Conservation (phyloP, 2,888 invertebrate species). For the Andrena praecox region DNA sequence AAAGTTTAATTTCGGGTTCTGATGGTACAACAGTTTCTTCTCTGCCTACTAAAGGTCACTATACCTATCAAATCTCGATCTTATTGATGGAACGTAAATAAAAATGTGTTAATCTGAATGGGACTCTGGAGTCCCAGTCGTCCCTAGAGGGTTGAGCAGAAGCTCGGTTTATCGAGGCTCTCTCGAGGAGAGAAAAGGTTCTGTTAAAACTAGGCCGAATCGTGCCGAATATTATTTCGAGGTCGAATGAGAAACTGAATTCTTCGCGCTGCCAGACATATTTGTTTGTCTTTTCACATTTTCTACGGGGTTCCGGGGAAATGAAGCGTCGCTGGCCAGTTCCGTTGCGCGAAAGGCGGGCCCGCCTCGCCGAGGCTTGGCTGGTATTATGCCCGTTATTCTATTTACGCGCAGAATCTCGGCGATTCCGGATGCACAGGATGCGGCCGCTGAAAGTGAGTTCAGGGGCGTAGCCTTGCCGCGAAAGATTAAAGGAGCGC, state of each 20-base stretch:
- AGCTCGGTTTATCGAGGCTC: too few species aligned
- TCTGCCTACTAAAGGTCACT: too few species aligned
- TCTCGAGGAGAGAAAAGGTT: too few species aligned
- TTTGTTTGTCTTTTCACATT: neutral
- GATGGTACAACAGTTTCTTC: too few species aligned
- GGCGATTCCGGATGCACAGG: constrained; percentile 69
- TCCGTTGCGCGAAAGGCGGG: neutral
- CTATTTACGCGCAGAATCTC: constrained; percentile 61
- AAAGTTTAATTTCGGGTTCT: too few species aligned
- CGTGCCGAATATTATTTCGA: neutral
- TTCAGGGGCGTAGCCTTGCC: constrained; percentile 58
- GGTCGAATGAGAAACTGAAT: neutral
- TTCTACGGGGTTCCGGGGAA: neutral
- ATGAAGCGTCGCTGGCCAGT: neutral
- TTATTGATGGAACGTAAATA: too few species aligned
- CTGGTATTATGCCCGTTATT: constrained; percentile 34
- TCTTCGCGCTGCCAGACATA: neutral
- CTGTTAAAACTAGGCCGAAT: neutral
- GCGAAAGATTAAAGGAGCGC: constrained; percentile 37
- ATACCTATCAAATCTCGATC: too few species aligned
- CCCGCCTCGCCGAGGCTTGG: neutral
- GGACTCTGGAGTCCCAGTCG: too few species aligned
- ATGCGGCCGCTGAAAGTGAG: constrained; percentile 76
- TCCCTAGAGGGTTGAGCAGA: too few species aligned
- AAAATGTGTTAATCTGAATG: too few species aligned